Evolutionary conservation across 2,113 vertebrate genomes (phyloP).

Genomic region (Polypterus senegalus): DNA sequence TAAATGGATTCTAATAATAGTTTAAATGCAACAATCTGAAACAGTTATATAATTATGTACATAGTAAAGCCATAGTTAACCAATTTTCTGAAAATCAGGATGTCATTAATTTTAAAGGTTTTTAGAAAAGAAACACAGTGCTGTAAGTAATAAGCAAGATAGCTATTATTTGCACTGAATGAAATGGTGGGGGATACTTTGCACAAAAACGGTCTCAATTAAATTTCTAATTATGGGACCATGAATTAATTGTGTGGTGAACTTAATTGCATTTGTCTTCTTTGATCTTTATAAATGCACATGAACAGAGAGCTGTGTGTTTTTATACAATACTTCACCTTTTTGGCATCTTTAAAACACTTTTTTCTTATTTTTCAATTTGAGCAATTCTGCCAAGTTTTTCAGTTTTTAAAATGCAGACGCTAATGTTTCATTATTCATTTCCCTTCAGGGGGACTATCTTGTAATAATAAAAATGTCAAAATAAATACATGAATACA

Average conservation of each 20-base stretch:
- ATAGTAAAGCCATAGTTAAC: too few species aligned
- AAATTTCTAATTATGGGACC: neutral
- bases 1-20: too few species aligned
- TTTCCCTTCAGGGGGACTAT: conserved; percentile 48
- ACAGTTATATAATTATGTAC: too few species aligned
- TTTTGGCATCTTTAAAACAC: neutral
- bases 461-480: conserved; percentile 67
- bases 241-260: neutral
- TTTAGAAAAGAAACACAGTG: too few species aligned
- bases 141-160: too few species aligned
- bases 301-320: neutral
- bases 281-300: neutral
- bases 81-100: too few species aligned
- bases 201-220: too few species aligned
- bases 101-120: too few species aligned
- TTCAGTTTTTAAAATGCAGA: conserved; percentile 32
- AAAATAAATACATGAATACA: conserved; percentile 59
- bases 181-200: too few species aligned
- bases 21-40: too few species aligned
- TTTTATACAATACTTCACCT: conserved; percentile 2
- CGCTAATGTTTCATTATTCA: conserved; percentile 61
- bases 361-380: conserved; percentile 3
- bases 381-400: conserved; percentile 7
- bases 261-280: conserved; percentile 10
- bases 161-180: too few species aligned